Evolutionary conservation across 2,888 invertebrate species (phyloP), one percentile per base, ranked within the genome.

Genomic region (Agonopterix heracliana): DNA sequence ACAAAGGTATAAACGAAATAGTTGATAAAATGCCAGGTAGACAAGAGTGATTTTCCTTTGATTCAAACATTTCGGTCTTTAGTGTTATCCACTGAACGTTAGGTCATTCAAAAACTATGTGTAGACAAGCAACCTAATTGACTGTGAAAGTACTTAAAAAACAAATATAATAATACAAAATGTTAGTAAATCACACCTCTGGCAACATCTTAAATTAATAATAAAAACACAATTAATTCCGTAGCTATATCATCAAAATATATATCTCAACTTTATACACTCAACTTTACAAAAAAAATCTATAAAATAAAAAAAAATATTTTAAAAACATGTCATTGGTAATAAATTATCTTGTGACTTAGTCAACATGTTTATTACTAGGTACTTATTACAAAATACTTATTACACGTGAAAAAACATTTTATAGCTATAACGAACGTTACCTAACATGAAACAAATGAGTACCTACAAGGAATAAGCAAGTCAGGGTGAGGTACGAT

Each of bases 291-390:
- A 80, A 81, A 80, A 76, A 66, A 70, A 38, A n/a, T 38, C 2
- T 67, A 72, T 71, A 74, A 71, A 76, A 75, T 38, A n/a, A 38
- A 3, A 38, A n/a, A 38, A n/a, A 80, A 75, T 71, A 80, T 76
- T 80, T 84, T 75, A 82, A 85, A 85, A 87, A 85, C 81, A 79
- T 78, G 77, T 87, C 87, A 87, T 87, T 87, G 87, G 87, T 86
- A 87, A 87, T 87, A 86, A 87, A 85, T 87, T 87, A 87, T 83
- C 74, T 83, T 71, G 84, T 87, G 87, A 87, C 87, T 87, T 87
- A 87, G 87, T 87, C 84, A 83, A 82, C 81, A 71, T 78, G 71
- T 74, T 77, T 71, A 81, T 26, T 43, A 66, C 65, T 76, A 79
- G 61, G 56, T 61, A 66, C 65, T 68, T 74, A 38, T 13, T 12